Evolutionary conservation across 2,113 vertebrate species (phyloP).

Genomic region (Corvus moneduloides): DNA sequence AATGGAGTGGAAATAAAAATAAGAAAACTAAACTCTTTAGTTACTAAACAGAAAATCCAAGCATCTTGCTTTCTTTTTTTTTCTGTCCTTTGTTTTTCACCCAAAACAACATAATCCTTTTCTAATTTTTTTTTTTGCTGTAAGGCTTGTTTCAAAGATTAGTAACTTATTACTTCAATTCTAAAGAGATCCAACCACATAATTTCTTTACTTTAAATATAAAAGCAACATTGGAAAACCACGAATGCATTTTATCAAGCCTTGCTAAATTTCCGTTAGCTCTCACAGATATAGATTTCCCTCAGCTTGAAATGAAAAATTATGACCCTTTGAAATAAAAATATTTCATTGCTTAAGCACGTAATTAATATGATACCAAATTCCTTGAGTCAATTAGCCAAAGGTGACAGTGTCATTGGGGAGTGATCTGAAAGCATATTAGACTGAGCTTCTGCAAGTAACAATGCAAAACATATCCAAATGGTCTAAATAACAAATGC

Average conservation of each 20-base stretch:
- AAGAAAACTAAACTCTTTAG: neutral
- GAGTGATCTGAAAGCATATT: neutral
- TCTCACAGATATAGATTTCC: neutral
- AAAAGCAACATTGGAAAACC: neutral
- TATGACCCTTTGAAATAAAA: neutral
- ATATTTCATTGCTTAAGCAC: neutral
- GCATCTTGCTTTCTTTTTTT: neutral
- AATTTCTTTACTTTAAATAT: neutral
- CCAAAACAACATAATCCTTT: neutral
- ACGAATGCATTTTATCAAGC: neutral
- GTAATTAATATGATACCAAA: neutral
- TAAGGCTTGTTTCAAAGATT: neutral
- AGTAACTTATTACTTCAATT: neutral
- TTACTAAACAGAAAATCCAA: neutral
- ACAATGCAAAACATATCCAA: neutral
- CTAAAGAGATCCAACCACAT: neutral
- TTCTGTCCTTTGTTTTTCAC: neutral
- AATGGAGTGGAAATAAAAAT: neutral
- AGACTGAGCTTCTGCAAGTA: neutral
- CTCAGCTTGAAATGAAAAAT: constrained; percentile 5
- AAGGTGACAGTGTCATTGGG: neutral
- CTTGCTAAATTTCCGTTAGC: neutral
- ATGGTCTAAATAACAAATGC: neutral
- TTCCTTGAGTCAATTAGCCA: neutral
- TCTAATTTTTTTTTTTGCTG: neutral